phyloP scores from a whole-genome alignment of 2,113 vertebrate species.

The Caloenas nicobarica region DNA sequence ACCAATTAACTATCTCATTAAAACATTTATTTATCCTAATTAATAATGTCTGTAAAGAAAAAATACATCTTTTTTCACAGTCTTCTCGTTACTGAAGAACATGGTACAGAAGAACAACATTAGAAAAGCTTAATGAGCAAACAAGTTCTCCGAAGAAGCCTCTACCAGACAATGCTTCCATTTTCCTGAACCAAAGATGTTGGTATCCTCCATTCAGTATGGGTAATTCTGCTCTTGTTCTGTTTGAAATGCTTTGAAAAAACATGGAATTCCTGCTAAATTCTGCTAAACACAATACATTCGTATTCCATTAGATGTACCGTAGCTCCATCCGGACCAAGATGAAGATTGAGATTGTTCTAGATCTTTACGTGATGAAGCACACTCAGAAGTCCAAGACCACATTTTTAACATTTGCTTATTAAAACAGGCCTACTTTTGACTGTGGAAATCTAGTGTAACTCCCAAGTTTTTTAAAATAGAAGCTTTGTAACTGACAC shows the following conservation, averaged over 20 bases:
- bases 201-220: not conserved
- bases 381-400: not conserved
- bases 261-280: not conserved
- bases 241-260: not conserved
- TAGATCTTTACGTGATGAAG: not conserved
- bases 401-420: not conserved
- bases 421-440: not conserved
- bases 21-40: not conserved
- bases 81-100: not conserved
- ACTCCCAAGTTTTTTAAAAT: not conserved
- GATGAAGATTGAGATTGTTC: not conserved
- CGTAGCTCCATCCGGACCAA: not conserved
- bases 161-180: not conserved
- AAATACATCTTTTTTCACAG: not conserved
- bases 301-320: not conserved
- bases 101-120: not conserved
- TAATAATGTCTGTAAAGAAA: not conserved
- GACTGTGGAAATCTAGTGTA: not conserved
- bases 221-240: not conserved
- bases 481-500: not conserved
- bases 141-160: not conserved
- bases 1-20: not conserved
- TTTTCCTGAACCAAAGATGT: not conserved
- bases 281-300: not conserved
- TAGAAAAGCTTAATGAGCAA: not conserved